phyloP scores from a whole-genome alignment of 2,113 vertebrate species.

The Neolamprologus hecqui region DNA sequence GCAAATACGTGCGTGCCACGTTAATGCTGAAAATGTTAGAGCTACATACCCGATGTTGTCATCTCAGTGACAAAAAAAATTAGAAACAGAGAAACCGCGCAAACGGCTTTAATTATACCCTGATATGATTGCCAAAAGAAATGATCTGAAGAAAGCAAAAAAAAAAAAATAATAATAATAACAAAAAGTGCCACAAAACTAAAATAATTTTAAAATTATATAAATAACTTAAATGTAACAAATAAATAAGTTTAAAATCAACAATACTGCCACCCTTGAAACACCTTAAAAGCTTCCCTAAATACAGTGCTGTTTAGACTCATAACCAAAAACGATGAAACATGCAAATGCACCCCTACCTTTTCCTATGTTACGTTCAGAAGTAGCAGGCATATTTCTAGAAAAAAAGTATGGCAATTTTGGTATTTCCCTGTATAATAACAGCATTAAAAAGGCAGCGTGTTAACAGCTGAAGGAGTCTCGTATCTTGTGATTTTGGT shows the following conservation, averaged over 20 bases:
- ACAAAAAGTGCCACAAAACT: conserved; percentile 67
- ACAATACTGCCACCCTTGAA: not conserved
- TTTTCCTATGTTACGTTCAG: conserved; percentile 49
- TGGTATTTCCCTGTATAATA: conserved; percentile 18
- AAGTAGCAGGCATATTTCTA: conserved; percentile 10
- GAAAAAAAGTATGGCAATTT: conserved; percentile 1
- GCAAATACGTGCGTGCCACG: not conserved
- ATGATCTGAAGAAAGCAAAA: not conserved
- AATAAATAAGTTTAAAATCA: conserved; percentile 53
- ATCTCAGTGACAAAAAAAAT: not conserved
- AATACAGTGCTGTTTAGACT: not conserved
- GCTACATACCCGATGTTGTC: not conserved
- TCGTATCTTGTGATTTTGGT: not conserved
- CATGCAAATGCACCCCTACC: not conserved
- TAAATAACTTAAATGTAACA: conserved; percentile 56
- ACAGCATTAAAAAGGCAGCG: not conserved
- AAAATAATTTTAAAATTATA: conserved; percentile 29
- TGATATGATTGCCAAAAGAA: conserved; percentile 53
- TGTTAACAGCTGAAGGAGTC: not conserved
- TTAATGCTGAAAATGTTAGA: not conserved
- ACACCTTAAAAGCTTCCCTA: not conserved
- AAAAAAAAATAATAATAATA: not conserved
- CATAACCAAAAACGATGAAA: not conserved
- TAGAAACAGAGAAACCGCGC: not conserved
- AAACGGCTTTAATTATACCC: not conserved